Base-by-base conservation (phyloP, 2,888 invertebrate species). In the Torymus tubicola region DNA sequence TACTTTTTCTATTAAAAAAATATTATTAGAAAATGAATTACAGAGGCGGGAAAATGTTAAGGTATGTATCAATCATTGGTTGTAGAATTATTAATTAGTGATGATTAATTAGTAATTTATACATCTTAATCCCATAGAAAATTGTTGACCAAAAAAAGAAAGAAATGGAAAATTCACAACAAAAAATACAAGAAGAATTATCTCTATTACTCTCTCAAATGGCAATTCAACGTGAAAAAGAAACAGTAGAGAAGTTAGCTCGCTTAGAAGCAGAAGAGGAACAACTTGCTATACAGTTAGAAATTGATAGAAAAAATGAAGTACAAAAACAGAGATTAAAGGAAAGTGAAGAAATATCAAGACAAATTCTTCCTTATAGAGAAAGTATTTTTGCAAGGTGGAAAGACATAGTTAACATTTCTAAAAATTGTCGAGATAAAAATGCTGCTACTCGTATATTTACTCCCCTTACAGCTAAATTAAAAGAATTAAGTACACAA, bases 201-300 rank as follows among this genome's bases (percentile, higher is more conserved):
- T 70, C 72, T 14, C 12, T 68, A 8, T 42, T 75, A 53, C 72
- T 82, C 24, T 75, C 68, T 0, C 83, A 85, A 21, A 81, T 88
- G 81, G 86, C 85, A 14, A 81, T 85, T 57, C 87, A 89, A 70
- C 83, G 86, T 53, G 86, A 87, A 80, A 88, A 90, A 86, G 85
- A 88, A 58, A 87, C 89, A 55, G 87, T 89, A 1, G 89, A 91
- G 61, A 89, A 91, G 84, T 88, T 92, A 42, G 90, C 92, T n/a
- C 91, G 92, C 78, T 87, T 93, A 8, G 92, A 93, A 87, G 93
- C 93, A 78, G 93, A 93, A 84, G 89, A 92, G 76, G 92, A 92
- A 63, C 91, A 90, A 72, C 85, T 91, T 58, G 93, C 93, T 78
- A 92, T 93, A 81, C 92, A 93, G 84, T 92, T 92, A 83, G 91